Percentiles rank a stretch among this genome's conserved stretches.
Conservation (phyloP, 2,113 vertebrate genomes). For the Promerops cafer region DNA sequence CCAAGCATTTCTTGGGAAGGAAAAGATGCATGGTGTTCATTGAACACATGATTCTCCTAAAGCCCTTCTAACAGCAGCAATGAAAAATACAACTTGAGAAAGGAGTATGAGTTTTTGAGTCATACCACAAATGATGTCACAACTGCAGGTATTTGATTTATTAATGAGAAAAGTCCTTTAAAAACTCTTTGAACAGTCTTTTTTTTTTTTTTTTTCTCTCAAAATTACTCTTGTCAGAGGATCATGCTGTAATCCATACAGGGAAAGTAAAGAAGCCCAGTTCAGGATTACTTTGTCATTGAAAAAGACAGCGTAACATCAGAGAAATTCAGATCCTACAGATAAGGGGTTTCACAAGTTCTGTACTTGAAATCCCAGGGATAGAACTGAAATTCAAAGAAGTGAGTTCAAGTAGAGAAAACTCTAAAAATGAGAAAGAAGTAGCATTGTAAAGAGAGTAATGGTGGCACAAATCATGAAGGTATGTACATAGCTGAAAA, state of each 20-base stretch:
- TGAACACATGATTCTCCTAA: neutral
- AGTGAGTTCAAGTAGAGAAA: neutral
- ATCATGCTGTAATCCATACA: neutral
- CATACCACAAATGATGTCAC: neutral
- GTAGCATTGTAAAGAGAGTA: neutral
- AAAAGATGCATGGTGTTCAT: neutral
- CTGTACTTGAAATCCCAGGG: neutral
- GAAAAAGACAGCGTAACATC: neutral
- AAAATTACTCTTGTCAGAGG: neutral
- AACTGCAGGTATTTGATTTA: neutral
- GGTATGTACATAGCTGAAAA: neutral
- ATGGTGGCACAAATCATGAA: neutral
- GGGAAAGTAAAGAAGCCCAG: neutral
- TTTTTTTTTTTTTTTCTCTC: neutral
- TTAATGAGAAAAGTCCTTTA: neutral
- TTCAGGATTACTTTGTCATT: neutral
- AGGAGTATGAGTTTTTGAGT: neutral
- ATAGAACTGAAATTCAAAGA: neutral
- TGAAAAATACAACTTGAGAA: neutral
- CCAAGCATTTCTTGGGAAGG: neutral
- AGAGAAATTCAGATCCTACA: neutral
- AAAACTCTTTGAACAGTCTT: neutral
- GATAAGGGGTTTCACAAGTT: neutral
- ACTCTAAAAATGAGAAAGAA: neutral
- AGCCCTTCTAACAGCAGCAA: neutral